Conservation (phyloP, 2,888 invertebrate genomes). For the Drosophila anomalata region DNA sequence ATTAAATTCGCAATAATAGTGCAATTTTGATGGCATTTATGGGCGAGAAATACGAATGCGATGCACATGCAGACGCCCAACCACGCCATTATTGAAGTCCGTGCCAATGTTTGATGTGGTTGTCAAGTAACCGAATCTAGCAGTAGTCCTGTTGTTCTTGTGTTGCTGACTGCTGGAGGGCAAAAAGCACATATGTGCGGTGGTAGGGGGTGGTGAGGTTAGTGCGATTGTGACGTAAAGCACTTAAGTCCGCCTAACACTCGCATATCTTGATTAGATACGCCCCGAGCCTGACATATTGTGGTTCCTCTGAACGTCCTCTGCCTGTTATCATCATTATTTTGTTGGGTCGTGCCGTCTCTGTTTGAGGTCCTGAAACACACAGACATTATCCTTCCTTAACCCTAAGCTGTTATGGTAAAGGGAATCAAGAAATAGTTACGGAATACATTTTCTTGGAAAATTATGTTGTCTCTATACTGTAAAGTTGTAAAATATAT, state of each 20-base stretch:
- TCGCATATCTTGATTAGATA: constrained; percentile 62
- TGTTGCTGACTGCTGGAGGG: constrained; percentile 1
- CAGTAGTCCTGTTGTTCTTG: constrained; percentile 6
- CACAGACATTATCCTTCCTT: constrained; percentile 12
- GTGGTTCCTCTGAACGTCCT: constrained; percentile 6
- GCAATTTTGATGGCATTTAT: constrained; percentile 58
- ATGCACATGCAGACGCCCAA: constrained; percentile 12
- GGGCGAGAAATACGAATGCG: constrained; percentile 8
- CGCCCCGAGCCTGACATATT: constrained; percentile 49
- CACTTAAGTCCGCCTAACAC: constrained; percentile 54
- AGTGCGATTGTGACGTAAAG: constrained; percentile 33
- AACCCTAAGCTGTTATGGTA: constrained; percentile 2
- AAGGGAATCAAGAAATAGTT: no score
- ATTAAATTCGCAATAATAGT: constrained; percentile 60
- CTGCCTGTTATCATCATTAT: not conserved
- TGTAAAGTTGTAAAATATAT: not conserved
- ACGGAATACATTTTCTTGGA: not conserved
- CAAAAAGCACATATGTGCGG: not conserved
- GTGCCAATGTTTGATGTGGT: constrained; percentile 33
- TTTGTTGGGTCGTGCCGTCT: not conserved
- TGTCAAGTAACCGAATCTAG: constrained; percentile 42
- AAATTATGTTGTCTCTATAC: not conserved
- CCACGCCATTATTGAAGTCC: constrained; percentile 17
- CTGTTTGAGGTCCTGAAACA: not conserved
- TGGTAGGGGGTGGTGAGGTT: not conserved